Conservation (phyloP, 2,113 vertebrate genomes). For the Oreochromis spilurus region DNA sequence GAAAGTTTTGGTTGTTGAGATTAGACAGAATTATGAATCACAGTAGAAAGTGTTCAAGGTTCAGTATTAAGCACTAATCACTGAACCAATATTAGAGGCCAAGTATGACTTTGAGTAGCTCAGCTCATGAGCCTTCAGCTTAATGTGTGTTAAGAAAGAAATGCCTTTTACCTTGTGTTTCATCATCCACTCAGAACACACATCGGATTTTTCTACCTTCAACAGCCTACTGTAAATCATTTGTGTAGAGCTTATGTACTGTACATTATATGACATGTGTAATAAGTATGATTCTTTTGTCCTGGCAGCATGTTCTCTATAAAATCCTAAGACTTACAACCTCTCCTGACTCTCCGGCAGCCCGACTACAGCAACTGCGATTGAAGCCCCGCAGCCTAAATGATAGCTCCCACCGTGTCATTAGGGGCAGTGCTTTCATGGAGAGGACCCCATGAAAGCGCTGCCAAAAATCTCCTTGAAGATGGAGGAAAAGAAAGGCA, state of each 20-base stretch:
- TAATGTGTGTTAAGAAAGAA: background rate
- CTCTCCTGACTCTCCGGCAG: background rate
- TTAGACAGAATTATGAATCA: background rate
- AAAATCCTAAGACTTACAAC: slow-evolving; percentile 28
- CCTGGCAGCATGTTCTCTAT: slow-evolving; percentile 3
- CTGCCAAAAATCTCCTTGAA: slow-evolving; percentile 88
- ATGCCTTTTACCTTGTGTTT: background rate
- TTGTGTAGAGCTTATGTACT: background rate
- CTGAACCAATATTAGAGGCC: background rate
- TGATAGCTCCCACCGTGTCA: slow-evolving; percentile 82
- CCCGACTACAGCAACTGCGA: slow-evolving; percentile 38
- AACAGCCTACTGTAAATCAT: background rate
- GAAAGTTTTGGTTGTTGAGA: background rate
- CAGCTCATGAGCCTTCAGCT: background rate
- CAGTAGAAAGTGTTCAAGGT: background rate
- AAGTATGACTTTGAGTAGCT: background rate
- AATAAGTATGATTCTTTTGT: slow-evolving; percentile 7
- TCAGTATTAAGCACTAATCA: background rate
- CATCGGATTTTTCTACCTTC: background rate
- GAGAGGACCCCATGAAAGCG: slow-evolving; percentile 84
- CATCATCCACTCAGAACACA: background rate
- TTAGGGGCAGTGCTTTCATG: slow-evolving; percentile 66
- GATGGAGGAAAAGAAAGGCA: slow-evolving; percentile 85
- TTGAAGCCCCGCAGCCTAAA: slow-evolving; percentile 77
- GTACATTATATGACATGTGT: slow-evolving; percentile 20